Evolutionary conservation across 2,797 vertebrate genomes (phyloP).

Genomic region (Sus cebifrons): DNA sequence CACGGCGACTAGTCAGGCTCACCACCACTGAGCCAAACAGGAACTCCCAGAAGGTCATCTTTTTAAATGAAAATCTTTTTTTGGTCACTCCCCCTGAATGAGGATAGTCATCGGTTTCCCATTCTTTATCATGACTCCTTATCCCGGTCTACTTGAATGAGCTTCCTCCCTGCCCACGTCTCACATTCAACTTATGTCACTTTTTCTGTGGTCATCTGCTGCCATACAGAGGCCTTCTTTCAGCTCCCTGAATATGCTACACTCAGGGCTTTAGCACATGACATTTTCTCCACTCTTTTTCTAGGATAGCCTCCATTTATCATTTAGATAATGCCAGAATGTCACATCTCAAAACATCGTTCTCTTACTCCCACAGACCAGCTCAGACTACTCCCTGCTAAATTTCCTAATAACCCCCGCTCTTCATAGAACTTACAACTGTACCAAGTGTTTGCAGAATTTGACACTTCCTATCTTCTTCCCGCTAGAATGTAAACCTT

Average conservation of each 20-base stretch:
- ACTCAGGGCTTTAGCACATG: not conserved
- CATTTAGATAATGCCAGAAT: constrained; percentile 4
- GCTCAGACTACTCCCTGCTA: not conserved
- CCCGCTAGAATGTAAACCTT: constrained; percentile 20
- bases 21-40: too few species aligned
- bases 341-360: not conserved
- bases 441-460: not conserved
- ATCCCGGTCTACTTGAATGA: not conserved
- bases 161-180: not conserved
- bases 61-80: constrained; percentile 35
- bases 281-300: not conserved
- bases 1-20: too few species aligned
- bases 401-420: not conserved
- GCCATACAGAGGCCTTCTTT: not conserved
- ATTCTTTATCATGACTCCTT: not conserved
- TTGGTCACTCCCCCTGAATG: not conserved
- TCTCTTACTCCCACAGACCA: not conserved
- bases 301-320: not conserved
- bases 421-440: not conserved
- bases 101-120: not conserved
- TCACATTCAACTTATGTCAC: not conserved
- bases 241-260: not conserved
- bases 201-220: not conserved
- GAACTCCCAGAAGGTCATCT: not conserved
- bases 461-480: not conserved